A percentile compares a stretch with the other conserved stretches of the same genome.
phyloP scores from a whole-genome alignment of 23 tunicate genomes.

The Halocynthia roretzi region DNA sequence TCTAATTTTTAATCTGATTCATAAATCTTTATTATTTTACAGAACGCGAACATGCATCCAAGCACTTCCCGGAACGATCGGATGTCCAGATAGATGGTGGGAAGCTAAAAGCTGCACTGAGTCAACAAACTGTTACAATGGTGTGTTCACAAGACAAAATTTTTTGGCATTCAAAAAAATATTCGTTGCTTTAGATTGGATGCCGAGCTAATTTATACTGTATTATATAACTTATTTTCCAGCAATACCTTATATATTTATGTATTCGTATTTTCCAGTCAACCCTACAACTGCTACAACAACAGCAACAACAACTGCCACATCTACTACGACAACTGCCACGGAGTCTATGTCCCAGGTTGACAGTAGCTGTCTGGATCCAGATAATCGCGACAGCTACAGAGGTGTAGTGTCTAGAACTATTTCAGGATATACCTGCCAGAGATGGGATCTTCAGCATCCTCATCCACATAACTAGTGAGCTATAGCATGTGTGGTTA shows the following conservation, averaged over 20 bases:
- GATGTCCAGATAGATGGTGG: conserved; percentile 15
- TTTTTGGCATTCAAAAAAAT: neutral
- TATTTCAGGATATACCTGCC: conserved; percentile 22
- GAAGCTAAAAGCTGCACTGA: conserved; percentile 9
- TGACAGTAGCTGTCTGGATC: neutral
- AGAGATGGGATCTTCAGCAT: conserved; percentile 19
- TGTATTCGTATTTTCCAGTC: neutral
- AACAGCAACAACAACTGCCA: conserved; percentile 12
- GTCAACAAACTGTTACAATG: neutral
- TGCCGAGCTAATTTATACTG: neutral
- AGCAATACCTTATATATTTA: too few species aligned
- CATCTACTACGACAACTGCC: neutral
- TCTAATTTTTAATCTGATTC: neutral
- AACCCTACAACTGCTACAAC: neutral
- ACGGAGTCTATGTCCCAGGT: neutral
- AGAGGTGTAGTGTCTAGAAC: conserved; percentile 9
- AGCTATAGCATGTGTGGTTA: neutral
- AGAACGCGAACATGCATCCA: conserved; percentile 15
- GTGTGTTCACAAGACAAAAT: too few species aligned
- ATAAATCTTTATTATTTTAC: neutral
- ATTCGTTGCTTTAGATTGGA: neutral
- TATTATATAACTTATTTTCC: neutral
- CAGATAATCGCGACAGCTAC: conserved; percentile 6
- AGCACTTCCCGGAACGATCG: neutral
- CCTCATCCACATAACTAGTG: conserved; percentile 21